phyloP scores from a whole-genome alignment of 2,113 vertebrate genomes.

The Nycticorax nycticorax region DNA sequence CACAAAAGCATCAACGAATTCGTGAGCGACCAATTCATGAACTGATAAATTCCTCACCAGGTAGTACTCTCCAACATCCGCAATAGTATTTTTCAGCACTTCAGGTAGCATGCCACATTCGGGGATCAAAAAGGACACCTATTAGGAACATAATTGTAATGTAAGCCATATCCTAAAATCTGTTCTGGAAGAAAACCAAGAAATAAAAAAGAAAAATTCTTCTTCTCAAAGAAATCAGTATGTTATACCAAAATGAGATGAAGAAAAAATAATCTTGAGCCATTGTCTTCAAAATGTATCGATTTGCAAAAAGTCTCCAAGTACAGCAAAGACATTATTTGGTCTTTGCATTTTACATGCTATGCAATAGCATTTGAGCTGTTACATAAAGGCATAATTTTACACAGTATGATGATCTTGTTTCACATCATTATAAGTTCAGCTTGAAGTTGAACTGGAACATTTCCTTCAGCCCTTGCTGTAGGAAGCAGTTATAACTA shows the following conservation, averaged over 20 bases:
- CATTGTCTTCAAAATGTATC: background rate
- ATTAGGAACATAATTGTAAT: background rate
- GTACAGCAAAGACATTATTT: background rate
- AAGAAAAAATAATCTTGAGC: background rate
- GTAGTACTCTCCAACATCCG: constrained; percentile 80
- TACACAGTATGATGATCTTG: background rate
- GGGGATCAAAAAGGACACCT: constrained; percentile 91
- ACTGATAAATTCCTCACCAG: constrained; percentile 80
- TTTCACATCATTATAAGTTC: background rate
- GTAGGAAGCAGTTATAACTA: background rate
- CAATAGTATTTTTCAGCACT: constrained; percentile 72
- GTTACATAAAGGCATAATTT: background rate
- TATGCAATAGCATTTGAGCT: background rate
- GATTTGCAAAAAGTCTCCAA: background rate
- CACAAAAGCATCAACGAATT: constrained; percentile 81
- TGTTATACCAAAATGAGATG: background rate
- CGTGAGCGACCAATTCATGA: constrained; percentile 74
- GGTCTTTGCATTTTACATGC: background rate
- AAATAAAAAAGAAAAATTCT: background rate
- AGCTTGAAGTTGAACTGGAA: background rate
- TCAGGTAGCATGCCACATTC: constrained; percentile 81
- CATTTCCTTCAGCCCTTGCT: background rate
- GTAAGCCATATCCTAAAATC: background rate
- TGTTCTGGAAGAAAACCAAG: background rate
- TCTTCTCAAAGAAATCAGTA: background rate